Percentiles rank a stretch among this genome's conserved stretches.
Conservation (phyloP, 2,888 invertebrate species). For the Hirtodrosophila duncani region DNA sequence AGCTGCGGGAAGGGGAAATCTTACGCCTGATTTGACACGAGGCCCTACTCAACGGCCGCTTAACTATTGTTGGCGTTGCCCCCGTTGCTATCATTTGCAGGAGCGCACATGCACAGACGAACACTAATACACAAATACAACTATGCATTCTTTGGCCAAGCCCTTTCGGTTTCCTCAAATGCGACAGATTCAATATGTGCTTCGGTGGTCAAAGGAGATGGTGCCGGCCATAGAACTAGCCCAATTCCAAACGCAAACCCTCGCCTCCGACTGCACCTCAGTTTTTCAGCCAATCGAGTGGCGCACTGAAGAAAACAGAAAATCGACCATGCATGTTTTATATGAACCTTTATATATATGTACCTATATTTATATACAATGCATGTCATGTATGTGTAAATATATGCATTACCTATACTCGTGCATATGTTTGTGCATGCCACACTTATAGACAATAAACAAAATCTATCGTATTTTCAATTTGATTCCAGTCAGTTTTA, state of each 20-base stretch:
- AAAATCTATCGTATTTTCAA: conserved; percentile 55
- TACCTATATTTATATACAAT: conserved; percentile 13
- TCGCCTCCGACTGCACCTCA: conserved; percentile 5
- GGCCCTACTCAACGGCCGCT: conserved; percentile 31
- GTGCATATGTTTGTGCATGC: conserved; percentile 26
- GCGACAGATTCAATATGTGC: conserved; percentile 58
- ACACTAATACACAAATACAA: conserved; percentile 10
- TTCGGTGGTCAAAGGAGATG: conserved; percentile 60
- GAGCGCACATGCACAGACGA: conserved; percentile 5
- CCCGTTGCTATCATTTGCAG: conserved; percentile 47
- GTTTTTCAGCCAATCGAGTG: conserved; percentile 50
- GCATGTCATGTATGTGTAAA: not conserved
- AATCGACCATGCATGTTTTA: conserved; percentile 38
- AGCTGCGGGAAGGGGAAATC: conserved; percentile 19
- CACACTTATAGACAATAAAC: too few species aligned
- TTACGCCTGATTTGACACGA: conserved; percentile 64
- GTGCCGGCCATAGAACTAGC: conserved; percentile 8
- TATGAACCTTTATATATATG: conserved; percentile 32
- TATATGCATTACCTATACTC: not conserved
- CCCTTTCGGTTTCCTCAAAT: conserved; percentile 39
- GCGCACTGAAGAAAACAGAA: conserved; percentile 30
- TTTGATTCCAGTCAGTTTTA: conserved; percentile 55
- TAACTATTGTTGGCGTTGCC: not conserved
- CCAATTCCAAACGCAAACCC: too few species aligned
- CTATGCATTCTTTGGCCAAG: too few species aligned